A percentile compares a stretch with the other conserved stretches of the same genome.
These are phyloP conservation scores for Drosophila meridionalis DNA, from an alignment of 2,888 invertebrate species.

Conservation along the genomic window DNA sequence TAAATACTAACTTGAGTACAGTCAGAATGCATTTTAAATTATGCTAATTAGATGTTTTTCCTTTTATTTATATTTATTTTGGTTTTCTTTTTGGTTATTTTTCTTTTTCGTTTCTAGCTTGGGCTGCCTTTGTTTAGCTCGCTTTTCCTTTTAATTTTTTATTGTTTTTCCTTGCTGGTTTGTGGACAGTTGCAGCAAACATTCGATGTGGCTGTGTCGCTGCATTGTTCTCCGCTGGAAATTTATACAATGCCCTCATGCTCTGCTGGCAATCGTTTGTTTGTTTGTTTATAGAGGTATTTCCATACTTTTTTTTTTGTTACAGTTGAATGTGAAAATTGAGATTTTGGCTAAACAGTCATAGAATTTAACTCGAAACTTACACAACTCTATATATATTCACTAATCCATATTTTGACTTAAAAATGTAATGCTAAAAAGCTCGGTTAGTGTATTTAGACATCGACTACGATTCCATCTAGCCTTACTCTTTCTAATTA, in stretches of 20 bases:
- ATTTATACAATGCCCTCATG: constrained; percentile 9
- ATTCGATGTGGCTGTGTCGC: constrained; percentile 14
- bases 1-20: constrained; percentile 36
- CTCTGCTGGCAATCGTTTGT: constrained; percentile 5
- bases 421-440: background rate
- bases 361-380: background rate
- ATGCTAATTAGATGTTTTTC: constrained; percentile 56
- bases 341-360: background rate
- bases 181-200: constrained; percentile 21
- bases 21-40: constrained; percentile 56
- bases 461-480: constrained; percentile 42
- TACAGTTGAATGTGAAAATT: background rate
- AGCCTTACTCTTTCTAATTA: constrained; percentile 38
- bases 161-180: constrained; percentile 7
- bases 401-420: background rate
- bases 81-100: background rate
- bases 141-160: constrained; percentile 3
- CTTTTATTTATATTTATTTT: background rate
- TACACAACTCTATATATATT: background rate
- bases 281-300: background rate
- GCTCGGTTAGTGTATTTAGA: constrained; percentile 43
- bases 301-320: background rate
- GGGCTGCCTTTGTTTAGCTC: constrained; percentile 8
- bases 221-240: constrained; percentile 39
- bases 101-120: constrained; percentile 5